These are phyloP conservation scores for Setipinna tenuifilis DNA, from an alignment of 2,797 vertebrate species.

Conservation along the genomic window DNA sequence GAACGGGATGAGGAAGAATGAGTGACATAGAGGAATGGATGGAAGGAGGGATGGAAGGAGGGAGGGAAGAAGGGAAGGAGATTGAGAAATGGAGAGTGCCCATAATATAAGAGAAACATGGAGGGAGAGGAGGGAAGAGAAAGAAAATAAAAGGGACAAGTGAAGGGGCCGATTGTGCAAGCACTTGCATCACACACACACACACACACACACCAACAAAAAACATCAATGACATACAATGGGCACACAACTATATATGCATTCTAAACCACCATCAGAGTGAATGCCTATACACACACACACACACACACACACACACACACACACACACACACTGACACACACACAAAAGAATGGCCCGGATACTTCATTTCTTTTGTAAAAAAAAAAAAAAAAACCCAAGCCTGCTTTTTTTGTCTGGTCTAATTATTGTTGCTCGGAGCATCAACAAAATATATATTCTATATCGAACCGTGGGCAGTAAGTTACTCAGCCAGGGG, in stretches of 20 bases:
- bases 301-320: background rate
- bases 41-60: background rate
- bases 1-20: background rate
- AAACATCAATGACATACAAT: too few species aligned
- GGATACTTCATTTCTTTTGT: background rate
- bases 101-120: background rate
- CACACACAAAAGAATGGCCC: background rate
- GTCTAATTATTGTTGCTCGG: conserved; percentile 17
- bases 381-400: background rate
- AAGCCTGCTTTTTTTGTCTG: background rate
- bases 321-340: background rate
- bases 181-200: conserved; percentile 21
- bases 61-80: background rate
- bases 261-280: background rate
- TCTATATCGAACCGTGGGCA: conserved; percentile 10
- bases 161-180: too few species aligned
- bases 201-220: background rate
- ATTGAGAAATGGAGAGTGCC: background rate
- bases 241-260: background rate
- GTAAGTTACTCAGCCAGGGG: background rate
- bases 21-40: background rate
- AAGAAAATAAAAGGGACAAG: background rate
- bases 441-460: conserved; percentile 16
- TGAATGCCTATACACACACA: background rate
- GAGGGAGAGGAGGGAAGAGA: background rate